phyloP scores from a whole-genome alignment of 2,888 invertebrate species.

The Meandrusa payeni region DNA sequence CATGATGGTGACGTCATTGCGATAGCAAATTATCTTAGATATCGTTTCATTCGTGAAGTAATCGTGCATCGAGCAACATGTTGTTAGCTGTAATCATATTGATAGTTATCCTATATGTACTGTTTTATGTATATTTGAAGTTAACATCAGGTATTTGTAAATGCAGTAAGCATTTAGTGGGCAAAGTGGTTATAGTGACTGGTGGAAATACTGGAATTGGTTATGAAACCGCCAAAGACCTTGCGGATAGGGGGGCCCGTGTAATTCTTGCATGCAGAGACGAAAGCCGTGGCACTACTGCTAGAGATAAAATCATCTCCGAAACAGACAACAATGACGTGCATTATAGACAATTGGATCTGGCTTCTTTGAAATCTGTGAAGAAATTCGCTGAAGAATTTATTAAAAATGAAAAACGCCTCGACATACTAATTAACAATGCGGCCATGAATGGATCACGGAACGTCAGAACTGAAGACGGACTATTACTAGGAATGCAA shows the following conservation, averaged over 20 bases:
- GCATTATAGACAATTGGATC: constrained; percentile 60
- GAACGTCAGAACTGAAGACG: constrained; percentile 76
- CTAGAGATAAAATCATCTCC: constrained; percentile 40
- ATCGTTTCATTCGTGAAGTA: background rate
- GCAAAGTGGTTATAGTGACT: constrained; percentile 90
- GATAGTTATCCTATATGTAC: background rate
- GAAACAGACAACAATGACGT: constrained; percentile 40
- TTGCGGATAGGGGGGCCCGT: constrained; percentile 85
- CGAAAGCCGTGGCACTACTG: constrained; percentile 81
- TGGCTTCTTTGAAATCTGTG: constrained; percentile 73
- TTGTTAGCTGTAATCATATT: constrained; percentile 1
- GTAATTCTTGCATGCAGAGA: constrained; percentile 91
- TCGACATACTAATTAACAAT: constrained; percentile 82
- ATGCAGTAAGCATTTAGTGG: constrained; percentile 54
- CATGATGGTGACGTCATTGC: too few relatives aligned
- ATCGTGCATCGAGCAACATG: constrained; percentile 3
- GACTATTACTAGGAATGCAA: constrained; percentile 81
- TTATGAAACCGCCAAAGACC: constrained; percentile 84
- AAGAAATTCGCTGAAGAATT: constrained; percentile 81
- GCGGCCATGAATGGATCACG: constrained; percentile 67
- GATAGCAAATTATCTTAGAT: too few relatives aligned
- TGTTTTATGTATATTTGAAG: constrained; percentile 22
- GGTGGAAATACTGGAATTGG: constrained; percentile 91
- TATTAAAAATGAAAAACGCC: constrained; percentile 54
- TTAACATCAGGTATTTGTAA: constrained; percentile 28